Conservation (phyloP, 2,797 vertebrate species). For the Dromococcyx pavoninus region DNA sequence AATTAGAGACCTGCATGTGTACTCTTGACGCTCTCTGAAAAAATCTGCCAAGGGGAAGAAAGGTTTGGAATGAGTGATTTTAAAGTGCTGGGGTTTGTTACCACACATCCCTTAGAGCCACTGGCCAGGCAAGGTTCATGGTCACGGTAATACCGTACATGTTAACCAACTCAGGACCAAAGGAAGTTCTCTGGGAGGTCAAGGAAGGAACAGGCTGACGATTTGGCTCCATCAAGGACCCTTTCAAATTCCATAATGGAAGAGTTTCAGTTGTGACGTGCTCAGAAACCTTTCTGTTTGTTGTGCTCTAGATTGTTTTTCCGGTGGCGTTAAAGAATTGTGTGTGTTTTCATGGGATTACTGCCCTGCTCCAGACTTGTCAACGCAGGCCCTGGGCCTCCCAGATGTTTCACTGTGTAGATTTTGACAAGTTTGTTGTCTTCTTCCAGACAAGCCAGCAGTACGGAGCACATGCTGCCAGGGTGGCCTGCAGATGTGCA, state of each 20-base stretch:
- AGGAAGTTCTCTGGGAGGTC: not conserved
- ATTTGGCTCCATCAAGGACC: not conserved
- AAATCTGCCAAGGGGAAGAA: not conserved
- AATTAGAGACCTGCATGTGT: not conserved
- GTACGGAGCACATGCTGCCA: not conserved
- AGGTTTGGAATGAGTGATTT: not conserved
- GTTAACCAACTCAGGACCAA: not conserved
- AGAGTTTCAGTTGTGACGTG: not conserved
- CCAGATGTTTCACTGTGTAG: too few relatives aligned
- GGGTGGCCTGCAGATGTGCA: not conserved
- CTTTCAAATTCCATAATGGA: not conserved
- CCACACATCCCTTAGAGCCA: not conserved
- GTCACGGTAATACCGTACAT: not conserved
- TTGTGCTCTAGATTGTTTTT: not conserved
- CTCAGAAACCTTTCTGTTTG: not conserved
- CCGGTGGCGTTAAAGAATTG: rapidly evolving
- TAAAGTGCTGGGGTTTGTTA: not conserved
- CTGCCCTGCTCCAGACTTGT: not conserved
- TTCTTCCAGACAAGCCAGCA: not conserved
- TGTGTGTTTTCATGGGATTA: not conserved
- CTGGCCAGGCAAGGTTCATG: not conserved
- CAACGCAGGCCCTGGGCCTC: not conserved
- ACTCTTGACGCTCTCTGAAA: not conserved
- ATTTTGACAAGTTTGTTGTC: not conserved
- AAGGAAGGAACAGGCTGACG: not conserved